Conservation (phyloP, 2,113 vertebrate species). For the Pluvianellus socialis region DNA sequence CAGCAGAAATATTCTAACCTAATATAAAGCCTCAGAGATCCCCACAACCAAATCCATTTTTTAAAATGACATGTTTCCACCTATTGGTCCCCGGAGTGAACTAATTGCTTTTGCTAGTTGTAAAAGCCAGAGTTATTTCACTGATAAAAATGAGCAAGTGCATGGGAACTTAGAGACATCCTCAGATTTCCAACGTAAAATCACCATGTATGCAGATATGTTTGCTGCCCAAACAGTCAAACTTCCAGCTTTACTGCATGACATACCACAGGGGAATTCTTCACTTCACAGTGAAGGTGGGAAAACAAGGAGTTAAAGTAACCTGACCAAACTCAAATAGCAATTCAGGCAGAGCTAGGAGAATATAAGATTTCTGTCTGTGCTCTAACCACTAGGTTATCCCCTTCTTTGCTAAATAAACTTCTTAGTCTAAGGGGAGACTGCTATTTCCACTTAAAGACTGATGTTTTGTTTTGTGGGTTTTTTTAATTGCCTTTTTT, state of each 20-base stretch:
- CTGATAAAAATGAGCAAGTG: background rate
- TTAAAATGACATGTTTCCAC: slow-evolving; percentile 35
- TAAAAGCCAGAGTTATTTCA: slow-evolving; percentile 27
- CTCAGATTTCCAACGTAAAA: background rate
- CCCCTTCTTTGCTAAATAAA: slow-evolving; percentile 21
- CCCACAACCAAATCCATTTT: slow-evolving; percentile 18
- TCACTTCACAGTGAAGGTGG: background rate
- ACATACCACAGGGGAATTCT: background rate
- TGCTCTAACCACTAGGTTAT: slow-evolving; percentile 11
- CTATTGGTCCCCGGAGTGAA: slow-evolving; percentile 15
- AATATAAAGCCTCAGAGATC: background rate
- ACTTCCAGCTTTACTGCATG: background rate
- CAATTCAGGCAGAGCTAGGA: background rate
- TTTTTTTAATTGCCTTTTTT: background rate
- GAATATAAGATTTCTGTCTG: slow-evolving; percentile 29
- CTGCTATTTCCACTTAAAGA: background rate
- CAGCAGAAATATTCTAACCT: background rate
- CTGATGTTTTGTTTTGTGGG: background rate
- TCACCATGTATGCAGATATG: background rate
- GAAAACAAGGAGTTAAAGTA: slow-evolving; percentile 32
- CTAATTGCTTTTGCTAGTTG: slow-evolving; percentile 37
- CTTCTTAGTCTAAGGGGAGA: background rate
- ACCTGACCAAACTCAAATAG: background rate
- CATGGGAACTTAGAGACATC: background rate
- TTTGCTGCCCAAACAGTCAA: background rate